Conservation (phyloP, 2,888 invertebrate genomes). For the Ptychoptera contaminata region DNA sequence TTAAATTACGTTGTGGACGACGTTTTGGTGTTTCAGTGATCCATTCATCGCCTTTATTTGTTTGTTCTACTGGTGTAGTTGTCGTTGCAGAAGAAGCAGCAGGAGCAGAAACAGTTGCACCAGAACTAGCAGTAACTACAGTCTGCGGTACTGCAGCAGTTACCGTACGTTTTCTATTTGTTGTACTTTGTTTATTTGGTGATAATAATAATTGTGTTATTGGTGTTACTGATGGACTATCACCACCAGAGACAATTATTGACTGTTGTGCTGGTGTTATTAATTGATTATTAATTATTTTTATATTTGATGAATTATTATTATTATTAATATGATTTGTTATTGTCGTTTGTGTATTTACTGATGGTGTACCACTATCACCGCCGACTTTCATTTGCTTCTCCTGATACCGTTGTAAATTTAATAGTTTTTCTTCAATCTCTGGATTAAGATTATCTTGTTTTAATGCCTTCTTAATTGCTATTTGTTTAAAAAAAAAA, state of each 20-base stretch:
- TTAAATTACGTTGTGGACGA: conserved; percentile 11
- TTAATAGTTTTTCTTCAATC: conserved; percentile 79
- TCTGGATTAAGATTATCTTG: conserved; percentile 84
- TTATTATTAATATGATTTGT: background rate
- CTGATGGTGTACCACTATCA: background rate
- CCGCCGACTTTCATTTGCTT: conserved; percentile 46
- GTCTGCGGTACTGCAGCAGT: too few species aligned
- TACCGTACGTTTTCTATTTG: conserved; percentile 23
- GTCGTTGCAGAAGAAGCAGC: too few species aligned
- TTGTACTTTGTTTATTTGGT: conserved; percentile 3
- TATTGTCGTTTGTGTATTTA: background rate
- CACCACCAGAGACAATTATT: background rate
- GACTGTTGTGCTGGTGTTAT: background rate
- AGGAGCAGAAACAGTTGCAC: too few species aligned
- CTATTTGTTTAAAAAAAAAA: conserved; percentile 30
- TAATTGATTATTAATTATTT: too few species aligned
- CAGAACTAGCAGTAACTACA: too few species aligned
- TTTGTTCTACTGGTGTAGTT: too few species aligned
- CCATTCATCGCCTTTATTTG: conserved; percentile 32
- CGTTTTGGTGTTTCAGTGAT: conserved; percentile 28
- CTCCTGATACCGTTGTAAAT: conserved; percentile 73
- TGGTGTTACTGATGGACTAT: background rate
- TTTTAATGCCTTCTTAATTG: conserved; percentile 81
- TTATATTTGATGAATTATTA: too few species aligned
- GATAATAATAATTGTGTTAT: conserved; percentile 7